Evolutionary conservation across 2,797 vertebrate genomes (phyloP).

Genomic region (Aeoliscus strigatus): DNA sequence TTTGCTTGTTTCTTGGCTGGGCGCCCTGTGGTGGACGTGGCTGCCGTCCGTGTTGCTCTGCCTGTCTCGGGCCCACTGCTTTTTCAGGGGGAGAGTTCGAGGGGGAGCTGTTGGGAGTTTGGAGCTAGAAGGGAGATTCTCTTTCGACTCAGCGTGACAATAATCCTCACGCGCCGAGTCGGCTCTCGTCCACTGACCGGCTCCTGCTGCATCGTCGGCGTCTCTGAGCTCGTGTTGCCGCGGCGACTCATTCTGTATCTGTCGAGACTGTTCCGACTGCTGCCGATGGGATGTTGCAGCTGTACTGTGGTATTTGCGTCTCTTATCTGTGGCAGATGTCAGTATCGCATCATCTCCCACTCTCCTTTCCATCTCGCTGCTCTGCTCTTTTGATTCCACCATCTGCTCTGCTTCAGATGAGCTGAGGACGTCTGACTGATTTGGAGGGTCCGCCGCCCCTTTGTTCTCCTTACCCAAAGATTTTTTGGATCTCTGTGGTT

Average conservation of each 20-base stretch:
- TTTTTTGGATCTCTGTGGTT: slow-evolving; percentile 79
- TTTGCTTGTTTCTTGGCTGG: slow-evolving; percentile 69
- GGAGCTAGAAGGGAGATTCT: slow-evolving; percentile 30
- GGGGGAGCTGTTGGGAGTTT: slow-evolving; percentile 58
- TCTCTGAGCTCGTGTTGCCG: slow-evolving; percentile 52
- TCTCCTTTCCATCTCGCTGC: slow-evolving; percentile 37
- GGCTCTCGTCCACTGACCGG: slow-evolving; percentile 37
- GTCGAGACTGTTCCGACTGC: slow-evolving; percentile 26
- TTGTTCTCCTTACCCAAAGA: slow-evolving; percentile 69
- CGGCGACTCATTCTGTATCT: too few species aligned
- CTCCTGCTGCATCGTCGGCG: slow-evolving; percentile 25
- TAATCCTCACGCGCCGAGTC: slow-evolving; percentile 40
- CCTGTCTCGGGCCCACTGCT: slow-evolving; percentile 68
- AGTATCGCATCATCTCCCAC: slow-evolving; percentile 14
- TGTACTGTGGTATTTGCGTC: slow-evolving; percentile 13
- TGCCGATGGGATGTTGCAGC: slow-evolving; percentile 18
- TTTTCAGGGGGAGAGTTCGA: slow-evolving; percentile 67
- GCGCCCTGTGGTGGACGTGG: slow-evolving; percentile 68
- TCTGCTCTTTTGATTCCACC: slow-evolving; percentile 37
- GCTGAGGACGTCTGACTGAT: slow-evolving; percentile 18
- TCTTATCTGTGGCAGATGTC: slow-evolving; percentile 13
- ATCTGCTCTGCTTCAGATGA: slow-evolving; percentile 32
- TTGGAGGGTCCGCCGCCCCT: slow-evolving; percentile 38
- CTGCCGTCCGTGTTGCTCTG: slow-evolving; percentile 64
- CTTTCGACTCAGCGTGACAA: slow-evolving; percentile 47